Evolutionary conservation across 1,140 invertebrate genomes (phyloP).

Genomic region (Neodiprion fabricii): DNA sequence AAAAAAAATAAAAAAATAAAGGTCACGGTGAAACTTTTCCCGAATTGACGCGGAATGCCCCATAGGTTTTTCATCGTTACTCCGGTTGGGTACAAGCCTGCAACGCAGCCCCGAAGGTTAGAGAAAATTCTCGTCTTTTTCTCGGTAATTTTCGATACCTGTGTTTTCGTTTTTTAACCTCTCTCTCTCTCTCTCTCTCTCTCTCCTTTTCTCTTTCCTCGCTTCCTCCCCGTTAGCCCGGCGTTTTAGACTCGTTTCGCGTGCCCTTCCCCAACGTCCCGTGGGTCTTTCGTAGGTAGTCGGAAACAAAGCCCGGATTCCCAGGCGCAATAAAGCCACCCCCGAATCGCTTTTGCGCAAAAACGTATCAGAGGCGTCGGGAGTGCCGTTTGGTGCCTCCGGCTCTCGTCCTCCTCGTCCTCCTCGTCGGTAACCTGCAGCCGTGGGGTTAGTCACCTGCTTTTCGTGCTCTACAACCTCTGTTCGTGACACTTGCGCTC

Average conservation of each 20-base stretch:
- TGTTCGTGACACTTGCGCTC: no score
- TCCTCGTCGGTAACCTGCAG: not conserved
- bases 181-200: not conserved
- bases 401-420: not conserved
- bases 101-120: not conserved
- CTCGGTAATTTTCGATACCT: constrained; percentile 4
- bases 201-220: constrained; percentile 7
- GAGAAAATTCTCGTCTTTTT: constrained; percentile 16
- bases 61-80: no score
- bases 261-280: not conserved
- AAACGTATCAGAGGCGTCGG: constrained; percentile 37
- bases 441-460: not conserved
- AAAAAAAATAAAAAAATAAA: no score
- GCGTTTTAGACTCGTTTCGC: constrained; percentile 21
- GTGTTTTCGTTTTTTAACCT: not conserved
- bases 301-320: constrained; percentile 54
- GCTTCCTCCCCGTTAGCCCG: constrained; percentile 14
- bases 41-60: no score
- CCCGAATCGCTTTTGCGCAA: constrained; percentile 28
- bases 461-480: no score
- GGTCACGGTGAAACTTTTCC: no score
- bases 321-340: constrained; percentile 50
- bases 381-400: not conserved
- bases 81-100: not conserved
- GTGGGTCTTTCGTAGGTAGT: constrained; percentile 30